These are phyloP conservation scores for Diogma glabrata DNA, from an alignment of 2,888 invertebrate genomes.

Conservation along the genomic window DNA sequence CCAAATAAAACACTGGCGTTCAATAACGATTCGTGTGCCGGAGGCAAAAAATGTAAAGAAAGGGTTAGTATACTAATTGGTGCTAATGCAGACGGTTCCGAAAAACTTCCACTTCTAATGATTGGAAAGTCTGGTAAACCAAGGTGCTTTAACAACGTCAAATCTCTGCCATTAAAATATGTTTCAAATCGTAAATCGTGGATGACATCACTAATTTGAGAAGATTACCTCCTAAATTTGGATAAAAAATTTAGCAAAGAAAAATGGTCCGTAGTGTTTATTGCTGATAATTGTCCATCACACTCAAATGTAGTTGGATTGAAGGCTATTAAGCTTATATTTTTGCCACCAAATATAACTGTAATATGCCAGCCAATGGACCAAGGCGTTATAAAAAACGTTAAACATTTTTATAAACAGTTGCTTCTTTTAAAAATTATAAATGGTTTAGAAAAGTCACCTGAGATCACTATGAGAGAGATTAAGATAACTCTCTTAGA, in stretches of 20 bases:
- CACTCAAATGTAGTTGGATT: neutral
- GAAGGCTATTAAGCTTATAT: neutral
- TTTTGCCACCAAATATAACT: neutral
- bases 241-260: no score
- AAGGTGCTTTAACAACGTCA: neutral
- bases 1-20: neutral
- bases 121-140: neutral
- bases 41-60: neutral
- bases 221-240: no score
- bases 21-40: neutral
- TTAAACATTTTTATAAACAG: neutral
- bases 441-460: neutral
- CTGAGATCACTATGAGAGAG: neutral
- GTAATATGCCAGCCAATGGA: neutral
- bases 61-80: neutral
- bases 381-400: neutral
- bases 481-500: neutral
- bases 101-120: neutral
- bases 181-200: neutral
- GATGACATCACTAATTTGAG: neutral
- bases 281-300: no score
- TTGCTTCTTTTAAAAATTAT: neutral
- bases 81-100: neutral
- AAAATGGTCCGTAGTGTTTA: no score
- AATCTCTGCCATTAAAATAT: neutral